phyloP scores from a whole-genome alignment of 2,797 vertebrate genomes.

The Pelobates cultripes region DNA sequence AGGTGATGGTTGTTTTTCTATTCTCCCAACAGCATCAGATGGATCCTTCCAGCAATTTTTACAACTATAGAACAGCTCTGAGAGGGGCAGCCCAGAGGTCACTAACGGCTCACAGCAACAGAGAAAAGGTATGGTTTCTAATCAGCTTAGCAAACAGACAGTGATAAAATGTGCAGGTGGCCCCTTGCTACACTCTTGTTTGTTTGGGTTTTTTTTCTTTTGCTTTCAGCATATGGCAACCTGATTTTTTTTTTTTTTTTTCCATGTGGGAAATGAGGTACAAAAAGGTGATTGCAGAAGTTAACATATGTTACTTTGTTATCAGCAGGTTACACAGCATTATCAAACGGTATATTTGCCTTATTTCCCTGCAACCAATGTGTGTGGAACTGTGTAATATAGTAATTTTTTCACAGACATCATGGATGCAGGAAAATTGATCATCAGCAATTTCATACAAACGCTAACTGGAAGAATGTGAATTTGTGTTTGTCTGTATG shows the following conservation, averaged over 20 bases:
- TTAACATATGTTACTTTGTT: too few relatives aligned
- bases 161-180: constrained; percentile 30
- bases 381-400: too few relatives aligned
- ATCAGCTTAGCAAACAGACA: constrained; percentile 2
- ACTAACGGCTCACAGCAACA: constrained; percentile 87
- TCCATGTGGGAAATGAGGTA: too few relatives aligned
- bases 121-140: constrained; percentile 85
- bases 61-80: constrained; percentile 92
- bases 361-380: too few relatives aligned
- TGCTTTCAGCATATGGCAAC: constrained; percentile 3
- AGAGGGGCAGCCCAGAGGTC: constrained; percentile 90
- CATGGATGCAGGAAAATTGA: too few relatives aligned
- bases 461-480: too few relatives aligned
- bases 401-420: too few relatives aligned
- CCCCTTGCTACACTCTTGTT: not conserved
- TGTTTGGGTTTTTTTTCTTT: not conserved
- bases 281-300: too few relatives aligned
- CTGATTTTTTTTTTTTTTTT: not conserved
- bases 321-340: too few relatives aligned
- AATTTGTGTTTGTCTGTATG: too few relatives aligned
- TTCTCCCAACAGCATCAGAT: constrained; percentile 85
- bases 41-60: constrained; percentile 97
- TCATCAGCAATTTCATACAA: too few relatives aligned
- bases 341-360: too few relatives aligned
- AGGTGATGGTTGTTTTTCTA: constrained; percentile 5